These are phyloP conservation scores for Brachyptera risi DNA, from an alignment of 2,888 invertebrate genomes.

Conservation along the genomic window DNA sequence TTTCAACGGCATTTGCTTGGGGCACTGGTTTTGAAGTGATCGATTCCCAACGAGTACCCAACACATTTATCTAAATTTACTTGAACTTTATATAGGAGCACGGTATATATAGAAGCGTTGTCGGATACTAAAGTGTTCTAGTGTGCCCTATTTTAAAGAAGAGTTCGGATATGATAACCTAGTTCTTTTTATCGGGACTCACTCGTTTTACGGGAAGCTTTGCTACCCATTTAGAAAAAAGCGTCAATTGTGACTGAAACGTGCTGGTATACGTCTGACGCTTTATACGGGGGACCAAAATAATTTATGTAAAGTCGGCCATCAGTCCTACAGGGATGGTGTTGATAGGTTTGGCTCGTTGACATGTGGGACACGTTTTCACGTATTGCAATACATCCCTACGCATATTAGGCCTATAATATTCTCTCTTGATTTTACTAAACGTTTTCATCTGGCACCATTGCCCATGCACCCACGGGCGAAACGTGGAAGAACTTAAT, in stretches of 20 bases:
- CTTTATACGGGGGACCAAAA: background rate
- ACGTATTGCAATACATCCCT: background rate
- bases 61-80: background rate
- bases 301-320: background rate
- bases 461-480: background rate
- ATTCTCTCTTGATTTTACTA: background rate
- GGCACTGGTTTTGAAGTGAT: background rate
- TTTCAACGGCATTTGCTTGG: background rate
- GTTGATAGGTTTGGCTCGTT: background rate
- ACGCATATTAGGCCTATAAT: background rate
- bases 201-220: background rate
- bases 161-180: background rate
- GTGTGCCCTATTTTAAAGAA: background rate
- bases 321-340: background rate
- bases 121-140: background rate
- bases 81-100: too few species aligned
- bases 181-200: background rate
- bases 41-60: background rate
- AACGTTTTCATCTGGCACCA: background rate
- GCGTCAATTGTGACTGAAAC: background rate
- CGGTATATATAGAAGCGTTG: background rate
- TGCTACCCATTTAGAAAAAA: background rate
- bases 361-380: background rate
- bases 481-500: background rate
- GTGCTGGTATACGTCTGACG: background rate